Evolutionary conservation across 30 jellyfish, hydroid and myxozoan species (phyloP).

Genomic region (Aurelia coerulea): DNA sequence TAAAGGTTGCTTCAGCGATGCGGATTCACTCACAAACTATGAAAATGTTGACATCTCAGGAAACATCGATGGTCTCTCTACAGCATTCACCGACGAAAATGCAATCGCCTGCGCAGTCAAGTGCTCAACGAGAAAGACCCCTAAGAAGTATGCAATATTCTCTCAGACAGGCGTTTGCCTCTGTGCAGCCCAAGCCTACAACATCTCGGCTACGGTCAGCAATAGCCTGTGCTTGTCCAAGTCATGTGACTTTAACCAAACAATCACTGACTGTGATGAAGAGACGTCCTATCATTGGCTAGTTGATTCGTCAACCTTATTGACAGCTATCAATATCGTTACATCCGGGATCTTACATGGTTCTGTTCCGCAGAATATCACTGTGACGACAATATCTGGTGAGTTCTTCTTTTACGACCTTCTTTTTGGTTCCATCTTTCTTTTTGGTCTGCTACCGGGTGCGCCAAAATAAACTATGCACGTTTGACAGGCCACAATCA

Average conservation of each 20-base stretch:
- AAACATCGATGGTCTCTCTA: background rate
- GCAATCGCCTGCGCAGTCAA: constrained; percentile 28
- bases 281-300: constrained; percentile 33
- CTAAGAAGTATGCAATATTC: constrained; percentile 25
- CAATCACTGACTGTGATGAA: constrained; percentile 43
- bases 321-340: constrained; percentile 16
- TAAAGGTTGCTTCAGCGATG: constrained; percentile 39
- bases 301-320: constrained; percentile 9
- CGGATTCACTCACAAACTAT: constrained; percentile 10
- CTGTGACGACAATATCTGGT: constrained; percentile 48
- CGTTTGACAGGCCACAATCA: too few relatives aligned
- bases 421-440: too few relatives aligned
- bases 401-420: background rate
- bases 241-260: constrained; percentile 16
- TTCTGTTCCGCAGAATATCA: constrained; percentile 53
- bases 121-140: constrained; percentile 11
- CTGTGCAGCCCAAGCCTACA: constrained; percentile 10
- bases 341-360: constrained; percentile 22
- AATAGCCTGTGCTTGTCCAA: constrained; percentile 15
- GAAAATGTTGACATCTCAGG: constrained; percentile 30
- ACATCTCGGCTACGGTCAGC: constrained; percentile 5
- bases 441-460: too few relatives aligned
- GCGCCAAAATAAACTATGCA: too few relatives aligned
- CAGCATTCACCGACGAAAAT: constrained; percentile 8
- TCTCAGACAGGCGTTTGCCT: constrained; percentile 54